These are phyloP conservation scores for Enteromius anoplus DNA, from an alignment of 2,797 vertebrate species.

Conservation along the genomic window DNA sequence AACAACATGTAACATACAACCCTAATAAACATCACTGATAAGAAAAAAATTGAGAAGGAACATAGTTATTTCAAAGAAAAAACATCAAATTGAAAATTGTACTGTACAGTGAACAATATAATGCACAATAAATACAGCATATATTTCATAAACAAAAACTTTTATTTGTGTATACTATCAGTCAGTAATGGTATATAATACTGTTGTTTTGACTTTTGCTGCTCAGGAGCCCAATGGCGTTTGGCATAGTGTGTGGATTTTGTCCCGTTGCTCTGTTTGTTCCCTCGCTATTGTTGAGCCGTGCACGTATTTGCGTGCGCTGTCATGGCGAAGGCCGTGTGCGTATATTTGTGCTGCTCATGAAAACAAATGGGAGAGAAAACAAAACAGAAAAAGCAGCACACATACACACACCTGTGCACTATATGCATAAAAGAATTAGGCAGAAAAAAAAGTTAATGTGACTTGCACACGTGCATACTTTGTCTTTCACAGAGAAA, in stretches of 20 bases:
- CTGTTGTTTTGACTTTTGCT: not conserved
- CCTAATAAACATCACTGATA: no score
- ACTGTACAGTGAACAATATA: no score
- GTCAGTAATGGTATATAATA: not conserved
- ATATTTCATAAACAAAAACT: no score
- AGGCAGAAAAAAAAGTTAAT: not conserved
- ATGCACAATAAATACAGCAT: no score
- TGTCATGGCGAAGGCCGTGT: not conserved
- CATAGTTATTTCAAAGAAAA: no score
- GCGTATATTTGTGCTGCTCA: not conserved
- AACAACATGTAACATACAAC: no score
- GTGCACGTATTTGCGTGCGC: not conserved
- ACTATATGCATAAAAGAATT: constrained; percentile 5
- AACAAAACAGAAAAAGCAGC: not conserved
- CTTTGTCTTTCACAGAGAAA: constrained; percentile 7
- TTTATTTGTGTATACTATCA: no score
- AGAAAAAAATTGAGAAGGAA: no score
- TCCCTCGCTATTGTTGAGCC: not conserved
- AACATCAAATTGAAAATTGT: no score
- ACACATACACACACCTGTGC: constrained; percentile 13
- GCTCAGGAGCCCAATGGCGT: not conserved
- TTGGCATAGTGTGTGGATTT: not conserved
- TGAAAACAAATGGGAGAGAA: constrained; percentile 24
- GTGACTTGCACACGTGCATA: not conserved
- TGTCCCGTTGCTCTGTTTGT: not conserved